phyloP scores from a whole-genome alignment of 2,797 vertebrate genomes.

The Chromobotia macracanthus region DNA sequence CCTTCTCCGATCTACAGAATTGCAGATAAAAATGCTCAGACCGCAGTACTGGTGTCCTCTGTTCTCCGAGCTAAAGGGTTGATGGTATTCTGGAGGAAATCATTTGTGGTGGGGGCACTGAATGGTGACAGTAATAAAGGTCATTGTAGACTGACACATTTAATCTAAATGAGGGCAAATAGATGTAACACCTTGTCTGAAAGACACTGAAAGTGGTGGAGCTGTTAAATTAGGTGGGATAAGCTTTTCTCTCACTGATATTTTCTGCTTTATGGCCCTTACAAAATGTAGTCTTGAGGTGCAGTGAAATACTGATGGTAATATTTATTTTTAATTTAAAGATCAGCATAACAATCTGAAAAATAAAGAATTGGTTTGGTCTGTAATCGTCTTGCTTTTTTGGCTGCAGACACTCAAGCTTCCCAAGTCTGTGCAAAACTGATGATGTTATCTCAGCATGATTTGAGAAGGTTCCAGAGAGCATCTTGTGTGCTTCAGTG shows the following conservation, averaged over 20 bases:
- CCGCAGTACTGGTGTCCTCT: neutral
- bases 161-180: conserved; percentile 6
- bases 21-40: conserved; percentile 35
- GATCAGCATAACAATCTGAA: too few species aligned
- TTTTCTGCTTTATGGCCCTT: neutral
- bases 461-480: too few species aligned
- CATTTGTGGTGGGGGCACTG: neutral
- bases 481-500: too few species aligned
- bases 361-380: too few species aligned
- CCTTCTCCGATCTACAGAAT: conserved; percentile 12
- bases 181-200: conserved; percentile 10
- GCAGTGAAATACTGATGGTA: neutral
- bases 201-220: conserved; percentile 20
- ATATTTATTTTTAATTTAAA: too few species aligned
- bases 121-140: neutral
- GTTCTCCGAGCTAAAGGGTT: neutral
- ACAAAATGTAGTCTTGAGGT: neutral
- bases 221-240: neutral
- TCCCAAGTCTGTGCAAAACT: too few species aligned
- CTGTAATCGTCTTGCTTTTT: too few species aligned
- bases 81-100: conserved; percentile 1
- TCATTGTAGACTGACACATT: conserved; percentile 4
- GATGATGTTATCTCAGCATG: too few species aligned
- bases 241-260: neutral
- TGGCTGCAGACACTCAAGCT: too few species aligned